Base-by-base conservation (phyloP, 2,888 invertebrate genomes). In the Cephalotes varians region DNA sequence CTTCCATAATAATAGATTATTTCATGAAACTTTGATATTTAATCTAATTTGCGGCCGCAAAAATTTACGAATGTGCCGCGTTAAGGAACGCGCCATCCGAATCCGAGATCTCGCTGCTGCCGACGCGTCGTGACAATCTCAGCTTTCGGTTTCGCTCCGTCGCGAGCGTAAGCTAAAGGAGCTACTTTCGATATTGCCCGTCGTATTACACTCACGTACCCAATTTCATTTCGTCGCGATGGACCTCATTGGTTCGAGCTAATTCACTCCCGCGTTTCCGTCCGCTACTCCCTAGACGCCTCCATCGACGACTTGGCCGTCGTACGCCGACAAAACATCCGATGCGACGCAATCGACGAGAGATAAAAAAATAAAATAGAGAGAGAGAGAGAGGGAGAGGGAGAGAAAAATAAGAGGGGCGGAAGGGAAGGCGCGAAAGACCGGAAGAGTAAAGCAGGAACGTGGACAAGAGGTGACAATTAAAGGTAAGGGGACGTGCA, bases 401-500 rank as follows among this genome's bases (percentile, higher is more conserved):
- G 9, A 73, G 2, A 54, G 21, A 28, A 37, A 54, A 12, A n/a
- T 28, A 58, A 65, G 51, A 4, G 31, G 25, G 15, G n/a, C 3
- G 49, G 44, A 1, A 10, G 10, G 25, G 25, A 73, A 44, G 47
- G 47, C n/a, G 54, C 44, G 71, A 79, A 56, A 47, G 77, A 58
- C 18, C 71, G 77, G 31, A 80, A 28, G 60, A 40, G 71, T 51
- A 79, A 84, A 80, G 74, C 80, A 74, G 60, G 76, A 76, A 84
- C 82, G 76, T 65, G 81, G 72, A 81, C 85, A 87, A 87, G 86
- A 87, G 89, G 81, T 88, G 86, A 90, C 87, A 90, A 88, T 90
- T 90, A 89, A 88, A 90, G 87, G 86, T 89, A 86, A 87, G 89
- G 79, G 89, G 85, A 84, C 83, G 88, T 81, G 83, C 88, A 84